Evolutionary conservation across 2,888 invertebrate species (phyloP).

Genomic region (Brenthis daphne): DNA sequence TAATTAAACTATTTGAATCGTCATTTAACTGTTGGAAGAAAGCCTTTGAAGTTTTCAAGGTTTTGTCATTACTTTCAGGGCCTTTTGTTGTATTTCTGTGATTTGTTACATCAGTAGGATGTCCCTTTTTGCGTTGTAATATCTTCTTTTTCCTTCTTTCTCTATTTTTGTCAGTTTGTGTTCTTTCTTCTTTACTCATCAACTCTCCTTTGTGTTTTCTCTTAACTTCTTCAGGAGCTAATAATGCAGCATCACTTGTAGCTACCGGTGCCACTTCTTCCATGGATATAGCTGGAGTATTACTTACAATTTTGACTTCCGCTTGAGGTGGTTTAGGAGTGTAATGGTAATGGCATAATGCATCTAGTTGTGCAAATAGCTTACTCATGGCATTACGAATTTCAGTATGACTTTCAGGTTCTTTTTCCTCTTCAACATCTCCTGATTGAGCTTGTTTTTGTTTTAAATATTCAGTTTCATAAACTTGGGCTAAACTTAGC

Average conservation of each 20-base stretch:
- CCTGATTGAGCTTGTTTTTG: constrained; percentile 83
- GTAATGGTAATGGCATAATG: constrained; percentile 96
- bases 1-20: constrained; percentile 77
- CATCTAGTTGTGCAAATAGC: constrained; percentile 93
- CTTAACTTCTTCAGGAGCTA: constrained; percentile 96
- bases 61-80: constrained; percentile 83
- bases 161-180: constrained; percentile 93
- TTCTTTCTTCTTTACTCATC: constrained; percentile 89
- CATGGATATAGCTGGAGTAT: constrained; percentile 94
- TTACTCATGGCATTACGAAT: constrained; percentile 88
- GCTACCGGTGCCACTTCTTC: constrained; percentile 97
- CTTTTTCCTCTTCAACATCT: constrained; percentile 82
- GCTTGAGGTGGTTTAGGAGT: constrained; percentile 93
- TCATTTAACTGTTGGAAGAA: constrained; percentile 95
- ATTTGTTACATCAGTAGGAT: constrained; percentile 69
- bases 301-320: constrained; percentile 94
- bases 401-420: constrained; percentile 89
- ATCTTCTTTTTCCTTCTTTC: constrained; percentile 93
- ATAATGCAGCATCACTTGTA: constrained; percentile 90
- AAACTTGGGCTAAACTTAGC: constrained; percentile 94
- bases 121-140: constrained; percentile 83
- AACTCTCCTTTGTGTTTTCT: constrained; percentile 81
- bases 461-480: constrained; percentile 92
- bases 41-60: constrained; percentile 85
- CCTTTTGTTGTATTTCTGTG: constrained; percentile 82